Conservation (phyloP, 2,888 invertebrate genomes). For the Mythimna albipuncta region DNA sequence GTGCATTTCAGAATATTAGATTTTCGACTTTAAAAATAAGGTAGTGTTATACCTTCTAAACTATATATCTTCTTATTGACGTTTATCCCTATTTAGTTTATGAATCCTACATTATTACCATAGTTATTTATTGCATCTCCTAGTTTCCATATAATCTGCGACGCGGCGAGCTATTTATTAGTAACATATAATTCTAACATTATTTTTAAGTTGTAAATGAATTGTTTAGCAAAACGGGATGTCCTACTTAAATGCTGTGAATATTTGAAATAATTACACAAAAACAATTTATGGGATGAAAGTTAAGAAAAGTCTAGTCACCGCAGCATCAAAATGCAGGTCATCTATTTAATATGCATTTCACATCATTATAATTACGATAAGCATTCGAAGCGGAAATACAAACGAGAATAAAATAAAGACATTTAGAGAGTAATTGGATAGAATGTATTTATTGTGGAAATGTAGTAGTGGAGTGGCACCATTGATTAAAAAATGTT, state of each 20-base stretch:
- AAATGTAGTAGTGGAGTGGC: slow-evolving; percentile 41
- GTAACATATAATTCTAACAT: slow-evolving; percentile 63
- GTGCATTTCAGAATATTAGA: slow-evolving; percentile 27
- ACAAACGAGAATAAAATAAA: slow-evolving; percentile 66
- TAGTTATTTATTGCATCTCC: slow-evolving; percentile 44
- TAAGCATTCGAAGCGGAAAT: slow-evolving; percentile 61
- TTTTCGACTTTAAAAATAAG: slow-evolving; percentile 30
- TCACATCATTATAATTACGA: slow-evolving; percentile 55
- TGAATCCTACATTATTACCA: slow-evolving; percentile 4
- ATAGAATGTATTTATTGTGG: slow-evolving; percentile 57
- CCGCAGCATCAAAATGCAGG: slow-evolving; percentile 80
- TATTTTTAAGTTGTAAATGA: slow-evolving; percentile 71
- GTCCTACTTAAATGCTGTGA: slow-evolving; percentile 68
- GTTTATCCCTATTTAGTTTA: slow-evolving; percentile 8
- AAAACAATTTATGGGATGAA: slow-evolving; percentile 62
- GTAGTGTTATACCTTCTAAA: not conserved
- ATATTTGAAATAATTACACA: slow-evolving; percentile 62
- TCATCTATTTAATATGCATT: slow-evolving; percentile 71
- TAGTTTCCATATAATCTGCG: slow-evolving; percentile 40
- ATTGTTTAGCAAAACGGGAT: slow-evolving; percentile 67
- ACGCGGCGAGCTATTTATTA: slow-evolving; percentile 58
- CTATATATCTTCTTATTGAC: slow-evolving; percentile 12
- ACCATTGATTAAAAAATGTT: slow-evolving; percentile 14
- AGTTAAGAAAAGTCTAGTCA: slow-evolving; percentile 83
- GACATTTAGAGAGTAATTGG: slow-evolving; percentile 68